phyloP scores from a whole-genome alignment of 2,888 invertebrate species.

The Itoplectis maculator region DNA sequence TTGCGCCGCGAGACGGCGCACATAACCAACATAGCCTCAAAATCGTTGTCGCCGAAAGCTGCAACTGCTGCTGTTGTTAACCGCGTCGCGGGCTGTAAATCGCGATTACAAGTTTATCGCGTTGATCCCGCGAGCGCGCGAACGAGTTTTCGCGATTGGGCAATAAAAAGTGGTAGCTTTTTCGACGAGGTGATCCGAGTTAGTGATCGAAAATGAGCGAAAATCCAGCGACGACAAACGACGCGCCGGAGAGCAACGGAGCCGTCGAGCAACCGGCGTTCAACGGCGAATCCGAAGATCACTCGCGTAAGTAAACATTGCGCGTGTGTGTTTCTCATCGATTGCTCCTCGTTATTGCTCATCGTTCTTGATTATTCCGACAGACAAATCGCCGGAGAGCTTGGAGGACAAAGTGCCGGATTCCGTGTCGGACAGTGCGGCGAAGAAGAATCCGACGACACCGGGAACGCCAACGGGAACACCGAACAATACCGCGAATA shows the following conservation, averaged over 20 bases:
- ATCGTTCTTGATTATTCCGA: neutral
- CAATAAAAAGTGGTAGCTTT: neutral
- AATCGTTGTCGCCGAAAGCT: neutral
- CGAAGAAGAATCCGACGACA: conserved; percentile 74
- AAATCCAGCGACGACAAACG: conserved; percentile 69
- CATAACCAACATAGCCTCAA: too few species aligned
- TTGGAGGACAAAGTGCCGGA: conserved; percentile 79
- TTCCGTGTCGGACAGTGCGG: conserved; percentile 74
- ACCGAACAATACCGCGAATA: conserved; percentile 84
- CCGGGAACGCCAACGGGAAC: conserved; percentile 71
- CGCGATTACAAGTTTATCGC: neutral
- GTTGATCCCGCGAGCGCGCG: too few species aligned
- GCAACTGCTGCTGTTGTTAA: too few species aligned
- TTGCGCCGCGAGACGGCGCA: too few species aligned
- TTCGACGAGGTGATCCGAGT: neutral
- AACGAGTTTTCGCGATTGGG: neutral
- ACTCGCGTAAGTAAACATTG: conserved; percentile 70
- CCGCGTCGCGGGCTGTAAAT: conserved; percentile 11
- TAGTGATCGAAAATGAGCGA: conserved; percentile 74
- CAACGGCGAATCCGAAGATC: conserved; percentile 79
- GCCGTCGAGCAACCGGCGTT: conserved; percentile 74
- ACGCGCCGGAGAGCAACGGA: conserved; percentile 76
- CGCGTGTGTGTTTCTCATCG: too few species aligned
- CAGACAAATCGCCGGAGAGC: conserved; percentile 76
- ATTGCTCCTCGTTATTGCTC: neutral